Percentiles rank a stretch among this genome's conserved stretches.
Conservation (phyloP, 2,888 invertebrate species). For the Cotesia congregata region DNA sequence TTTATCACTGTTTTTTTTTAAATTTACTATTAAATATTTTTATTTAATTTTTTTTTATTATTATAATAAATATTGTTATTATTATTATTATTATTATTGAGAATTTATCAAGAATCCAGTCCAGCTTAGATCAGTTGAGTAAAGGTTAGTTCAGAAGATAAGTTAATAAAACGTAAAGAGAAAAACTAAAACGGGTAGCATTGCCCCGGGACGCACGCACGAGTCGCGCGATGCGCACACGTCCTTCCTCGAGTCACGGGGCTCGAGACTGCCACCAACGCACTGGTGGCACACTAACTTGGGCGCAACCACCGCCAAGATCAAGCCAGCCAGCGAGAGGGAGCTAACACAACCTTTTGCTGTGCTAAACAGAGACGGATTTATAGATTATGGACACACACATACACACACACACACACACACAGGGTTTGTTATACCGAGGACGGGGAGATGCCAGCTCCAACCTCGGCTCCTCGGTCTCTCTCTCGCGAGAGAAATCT, state of each 20-base stretch:
- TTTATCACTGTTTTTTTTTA: too few relatives aligned
- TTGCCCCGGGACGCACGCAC: slow-evolving; percentile 34
- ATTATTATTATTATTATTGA: too few relatives aligned
- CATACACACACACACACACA: too few relatives aligned
- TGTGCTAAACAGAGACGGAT: slow-evolving; percentile 39
- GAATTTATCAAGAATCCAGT: too few relatives aligned
- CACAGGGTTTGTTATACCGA: background rate
- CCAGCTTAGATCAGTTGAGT: background rate
- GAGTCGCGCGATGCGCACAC: slow-evolving; percentile 34
- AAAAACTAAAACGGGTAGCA: slow-evolving; percentile 9
- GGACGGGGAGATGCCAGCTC: slow-evolving; percentile 13
- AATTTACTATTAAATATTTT: too few relatives aligned
- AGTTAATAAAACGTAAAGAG: background rate
- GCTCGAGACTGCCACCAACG: slow-evolving; percentile 29
- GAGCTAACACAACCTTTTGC: slow-evolving; percentile 17
- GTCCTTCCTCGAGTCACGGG: slow-evolving; percentile 35
- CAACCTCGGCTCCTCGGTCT: slow-evolving; percentile 3
- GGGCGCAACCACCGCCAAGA: slow-evolving; percentile 22
- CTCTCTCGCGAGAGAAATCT: slow-evolving; percentile 11
- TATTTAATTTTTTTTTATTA: too few relatives aligned
- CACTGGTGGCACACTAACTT: slow-evolving; percentile 27
- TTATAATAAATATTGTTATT: too few relatives aligned
- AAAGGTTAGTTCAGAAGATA: background rate
- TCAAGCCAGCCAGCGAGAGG: slow-evolving; percentile 34
- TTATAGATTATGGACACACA: background rate